Conservation (phyloP, 2,113 vertebrate genomes). For the Ginglymostoma cirratum region DNA sequence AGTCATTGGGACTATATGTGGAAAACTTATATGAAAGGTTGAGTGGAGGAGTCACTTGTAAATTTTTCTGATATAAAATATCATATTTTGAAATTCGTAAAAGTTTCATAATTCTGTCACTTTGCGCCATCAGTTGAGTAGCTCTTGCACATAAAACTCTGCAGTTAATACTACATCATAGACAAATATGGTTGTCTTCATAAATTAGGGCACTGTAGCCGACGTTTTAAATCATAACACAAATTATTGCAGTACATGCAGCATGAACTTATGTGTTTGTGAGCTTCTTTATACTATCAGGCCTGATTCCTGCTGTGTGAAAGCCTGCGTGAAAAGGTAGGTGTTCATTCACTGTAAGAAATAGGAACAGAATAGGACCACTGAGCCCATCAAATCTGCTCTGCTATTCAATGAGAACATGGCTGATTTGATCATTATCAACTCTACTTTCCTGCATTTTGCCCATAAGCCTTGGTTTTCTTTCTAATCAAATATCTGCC, state of each 20-base stretch:
- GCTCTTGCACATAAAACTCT: constrained; percentile 1
- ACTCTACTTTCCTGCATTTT: no score
- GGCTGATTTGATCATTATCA: no score
- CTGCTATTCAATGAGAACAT: no score
- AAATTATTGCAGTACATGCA: constrained; percentile 26
- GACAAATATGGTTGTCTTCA: constrained; percentile 13
- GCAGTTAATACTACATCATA: not conserved
- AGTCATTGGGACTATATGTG: not conserved
- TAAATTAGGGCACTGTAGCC: not conserved
- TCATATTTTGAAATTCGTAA: not conserved
- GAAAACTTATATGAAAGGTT: not conserved
- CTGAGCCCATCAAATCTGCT: no score
- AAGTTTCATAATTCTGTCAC: not conserved
- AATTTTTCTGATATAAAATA: not conserved
- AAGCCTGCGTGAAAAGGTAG: no score
- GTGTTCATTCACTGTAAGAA: no score
- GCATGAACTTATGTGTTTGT: constrained; percentile 26
- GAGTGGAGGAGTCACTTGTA: not conserved
- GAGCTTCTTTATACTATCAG: not conserved
- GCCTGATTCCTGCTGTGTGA: no score
- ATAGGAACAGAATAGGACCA: no score
- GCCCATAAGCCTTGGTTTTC: no score
- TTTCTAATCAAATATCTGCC: no score
- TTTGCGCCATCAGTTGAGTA: not conserved
- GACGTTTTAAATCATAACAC: constrained; percentile 20